Conservation (phyloP, 2,113 vertebrate species). For the Rallus limicola region DNA sequence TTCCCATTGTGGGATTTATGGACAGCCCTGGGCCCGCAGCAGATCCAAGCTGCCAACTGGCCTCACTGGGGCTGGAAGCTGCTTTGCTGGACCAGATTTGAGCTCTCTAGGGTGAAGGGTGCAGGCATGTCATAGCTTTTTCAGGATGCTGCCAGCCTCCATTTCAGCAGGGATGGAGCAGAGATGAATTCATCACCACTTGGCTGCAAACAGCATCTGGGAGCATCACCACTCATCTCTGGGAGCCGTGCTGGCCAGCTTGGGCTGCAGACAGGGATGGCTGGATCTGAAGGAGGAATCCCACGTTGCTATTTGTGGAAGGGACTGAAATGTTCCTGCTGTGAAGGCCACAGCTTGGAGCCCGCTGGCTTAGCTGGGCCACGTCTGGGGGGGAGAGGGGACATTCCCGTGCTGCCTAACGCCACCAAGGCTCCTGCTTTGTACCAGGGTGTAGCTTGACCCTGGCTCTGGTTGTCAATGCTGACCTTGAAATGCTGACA, state of each 20-base stretch:
- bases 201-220: neutral
- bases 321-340: neutral
- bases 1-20: neutral
- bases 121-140: rapidly evolving
- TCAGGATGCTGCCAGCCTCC: neutral
- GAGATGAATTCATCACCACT: neutral
- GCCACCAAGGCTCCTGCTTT: neutral
- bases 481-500: slow-evolving; percentile 31
- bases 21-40: neutral
- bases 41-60: neutral
- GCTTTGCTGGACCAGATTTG: neutral
- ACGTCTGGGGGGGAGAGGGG: neutral
- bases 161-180: neutral
- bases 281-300: neutral
- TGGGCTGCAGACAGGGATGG: neutral
- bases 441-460: neutral
- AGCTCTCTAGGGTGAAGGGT: neutral
- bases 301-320: neutral
- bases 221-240: neutral
- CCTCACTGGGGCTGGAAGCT: neutral
- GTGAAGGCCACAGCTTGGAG: neutral
- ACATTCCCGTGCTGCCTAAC: neutral
- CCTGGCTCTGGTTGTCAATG: neutral
- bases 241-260: neutral
- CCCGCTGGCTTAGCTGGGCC: neutral